Percentiles rank a stretch among this genome's conserved stretches.
These are phyloP conservation scores for Cheilosia urbana DNA, from an alignment of 2,888 invertebrate species.

Conservation along the genomic window DNA sequence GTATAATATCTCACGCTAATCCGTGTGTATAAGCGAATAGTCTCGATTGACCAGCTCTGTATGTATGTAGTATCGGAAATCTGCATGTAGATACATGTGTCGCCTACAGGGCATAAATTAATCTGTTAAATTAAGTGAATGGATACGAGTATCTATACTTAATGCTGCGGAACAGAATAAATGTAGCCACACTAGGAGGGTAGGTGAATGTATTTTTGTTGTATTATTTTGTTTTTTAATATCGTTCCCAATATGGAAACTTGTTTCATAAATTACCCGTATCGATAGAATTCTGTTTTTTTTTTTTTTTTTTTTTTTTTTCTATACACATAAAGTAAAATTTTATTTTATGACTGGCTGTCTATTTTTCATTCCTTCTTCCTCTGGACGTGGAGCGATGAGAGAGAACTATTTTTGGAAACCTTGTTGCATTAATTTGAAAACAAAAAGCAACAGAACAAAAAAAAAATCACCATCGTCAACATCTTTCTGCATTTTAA, in stretches of 20 bases:
- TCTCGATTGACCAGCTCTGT: conserved; percentile 27
- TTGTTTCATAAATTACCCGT: conserved; percentile 63
- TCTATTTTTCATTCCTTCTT: not conserved
- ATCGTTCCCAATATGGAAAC: conserved; percentile 53
- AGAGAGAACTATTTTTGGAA: conserved; percentile 52
- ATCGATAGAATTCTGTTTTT: conserved; percentile 42
- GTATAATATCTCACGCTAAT: conserved; percentile 36
- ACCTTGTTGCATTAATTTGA: conserved; percentile 69
- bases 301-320: conserved; percentile 1
- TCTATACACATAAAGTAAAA: conserved; percentile 22
- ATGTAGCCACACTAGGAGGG: not conserved
- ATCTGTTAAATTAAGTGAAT: conserved; percentile 48
- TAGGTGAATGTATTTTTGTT: not conserved
- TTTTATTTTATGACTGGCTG: conserved; percentile 31
- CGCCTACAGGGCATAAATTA: conserved; percentile 55
- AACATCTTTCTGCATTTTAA: conserved; percentile 58
- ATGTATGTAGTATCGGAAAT: conserved; percentile 5
- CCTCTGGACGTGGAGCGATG: not conserved
- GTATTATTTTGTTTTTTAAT: conserved; percentile 19
- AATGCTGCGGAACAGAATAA: conserved; percentile 9
- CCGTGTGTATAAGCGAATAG: conserved; percentile 26
- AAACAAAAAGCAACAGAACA: conserved; percentile 13
- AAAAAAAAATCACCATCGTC: conserved; percentile 18
- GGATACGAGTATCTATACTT: conserved; percentile 23
- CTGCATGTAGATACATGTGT: conserved; percentile 3